Evolutionary conservation across 2,113 vertebrate species (phyloP), one percentile per base, ranked within the genome.

Genomic region (Archilochus colubris): DNA sequence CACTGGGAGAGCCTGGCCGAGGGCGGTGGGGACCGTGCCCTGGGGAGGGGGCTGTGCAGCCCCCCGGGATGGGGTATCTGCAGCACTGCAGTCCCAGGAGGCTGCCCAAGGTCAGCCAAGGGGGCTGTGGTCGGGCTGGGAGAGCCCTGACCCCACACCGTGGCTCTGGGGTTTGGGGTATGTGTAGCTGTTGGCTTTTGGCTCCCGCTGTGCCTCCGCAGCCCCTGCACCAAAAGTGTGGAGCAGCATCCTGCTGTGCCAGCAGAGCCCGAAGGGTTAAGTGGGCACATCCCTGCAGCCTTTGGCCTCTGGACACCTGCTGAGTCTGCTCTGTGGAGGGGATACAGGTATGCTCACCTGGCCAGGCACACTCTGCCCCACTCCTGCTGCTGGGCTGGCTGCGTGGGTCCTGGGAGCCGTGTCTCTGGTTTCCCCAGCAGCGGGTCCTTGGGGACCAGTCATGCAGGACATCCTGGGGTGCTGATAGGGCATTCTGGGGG

Each of bases 1-100:
- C 93, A 89, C 72, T 0, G 3, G 51, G 24, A 77, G 64, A 75
- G 66, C 38, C 53, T 0, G 0, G 48, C 24, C 0, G 0, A 11
- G 64, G 40, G 44, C 59, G 78, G 78, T 0, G 2, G n/a, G 46
- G 76, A 4, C 33, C 0, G 5, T 28, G 78, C 21, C 0, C 1
- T 4, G 33, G 59, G 17, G 17, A 11, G 6, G 55, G 76, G 73
- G 68, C 59, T 15, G 40, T 2, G 15, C 6, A 15, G 4, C 20
- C 13, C 9, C 36, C 55, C 1, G 1, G 36, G 8, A 27, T 4
- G 77, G 62, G 44, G 3, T 3, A 5, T 15, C 50, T 27, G 36
- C 1, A 12, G 15, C 5, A 6, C 23, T 4, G 8, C 62, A 10
- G 30, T 6, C 15, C 82, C 36, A 66, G 62, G 78, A 76, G 44